Evolutionary conservation across 92 coral and sea anemone genomes (phyloP), one percentile per base, ranked within the genome.

Genomic region (Epizoanthus fatuus): DNA sequence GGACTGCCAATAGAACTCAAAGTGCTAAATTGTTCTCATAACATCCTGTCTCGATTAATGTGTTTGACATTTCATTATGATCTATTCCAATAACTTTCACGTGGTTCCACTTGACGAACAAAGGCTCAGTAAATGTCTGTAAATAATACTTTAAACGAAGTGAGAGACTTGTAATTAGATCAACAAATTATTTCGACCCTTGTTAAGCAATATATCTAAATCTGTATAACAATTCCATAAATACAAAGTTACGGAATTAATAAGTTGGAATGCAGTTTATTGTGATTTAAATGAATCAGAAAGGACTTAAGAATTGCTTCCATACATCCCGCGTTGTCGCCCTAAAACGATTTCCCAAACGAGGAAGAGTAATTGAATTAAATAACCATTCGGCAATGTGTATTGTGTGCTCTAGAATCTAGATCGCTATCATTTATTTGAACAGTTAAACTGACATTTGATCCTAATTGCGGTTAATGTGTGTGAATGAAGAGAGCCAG

Each of bases 61-160:
- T 60, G 86, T 90, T 92, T 95, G 95, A 95, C 95, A 95, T 80
- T 85, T 95, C 89, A 92, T 85, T 90, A 92, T 62, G 75, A 84
- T 54, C 77, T 51, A n/a, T 81, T 79, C 84, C 79, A 86, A 63
- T 79, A 64, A 77, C 79, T 63, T 84, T 88, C 93, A 86, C 90
- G 85, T 92, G 74, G 87, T 83, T 63, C 90, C 88, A 89, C 98
- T 92, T 89, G 87, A 83, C 83, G 84, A 82, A 90, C 89, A 92
- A 95, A 90, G 84, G 42, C 87, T 84, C 91, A 84, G 92, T 92
- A 95, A 95, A 90, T 90, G 91, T 86, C 93, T 89, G 91, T 70
- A 83, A 74, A 70, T 83, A 73, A 83, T 70, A 51, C 69, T 17
- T 51, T 83, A 70, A 84, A 49, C 29, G 22, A 16, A 55, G 73